Percentiles rank a stretch among this genome's conserved stretches.
Evolutionary conservation across 2,888 invertebrate species (phyloP).

Genomic region (Dynastes hyllus): DNA sequence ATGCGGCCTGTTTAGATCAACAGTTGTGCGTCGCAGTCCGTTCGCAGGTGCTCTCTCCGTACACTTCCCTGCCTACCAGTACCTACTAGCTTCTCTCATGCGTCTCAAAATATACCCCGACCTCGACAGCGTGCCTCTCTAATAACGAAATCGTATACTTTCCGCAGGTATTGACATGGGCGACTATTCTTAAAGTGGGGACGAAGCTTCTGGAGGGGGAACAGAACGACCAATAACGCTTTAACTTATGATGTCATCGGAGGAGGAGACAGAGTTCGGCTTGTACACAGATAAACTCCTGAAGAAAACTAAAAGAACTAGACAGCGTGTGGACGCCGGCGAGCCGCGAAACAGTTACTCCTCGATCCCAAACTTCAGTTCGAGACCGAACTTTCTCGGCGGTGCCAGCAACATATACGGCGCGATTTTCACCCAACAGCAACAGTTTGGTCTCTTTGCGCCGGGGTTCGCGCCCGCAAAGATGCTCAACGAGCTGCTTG

Average conservation of each 20-base stretch:
- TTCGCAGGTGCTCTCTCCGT: slow-evolving; percentile 59
- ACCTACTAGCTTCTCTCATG: neutral
- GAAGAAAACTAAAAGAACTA: slow-evolving; percentile 94
- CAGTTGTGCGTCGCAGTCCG: slow-evolving; percentile 58
- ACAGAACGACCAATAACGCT: slow-evolving; percentile 86
- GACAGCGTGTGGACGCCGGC: slow-evolving; percentile 97
- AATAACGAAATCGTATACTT: slow-evolving; percentile 48
- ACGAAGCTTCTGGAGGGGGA: slow-evolving; percentile 76
- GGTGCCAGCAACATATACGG: slow-evolving; percentile 86
- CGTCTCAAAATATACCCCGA: slow-evolving; percentile 33
- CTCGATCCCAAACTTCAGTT: slow-evolving; percentile 84
- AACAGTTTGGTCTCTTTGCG: slow-evolving; percentile 88
- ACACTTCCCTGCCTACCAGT: slow-evolving; percentile 32
- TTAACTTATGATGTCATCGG: slow-evolving; percentile 96
- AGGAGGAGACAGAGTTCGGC: slow-evolving; percentile 95
- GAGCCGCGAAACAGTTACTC: slow-evolving; percentile 96
- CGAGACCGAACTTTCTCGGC: slow-evolving; percentile 85
- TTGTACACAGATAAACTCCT: slow-evolving; percentile 94
- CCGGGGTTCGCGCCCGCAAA: slow-evolving; percentile 91
- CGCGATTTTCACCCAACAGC: slow-evolving; percentile 87
- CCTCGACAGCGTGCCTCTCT: slow-evolving; percentile 40
- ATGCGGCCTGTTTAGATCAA: slow-evolving; percentile 57
- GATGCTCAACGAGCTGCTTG: slow-evolving; percentile 93
- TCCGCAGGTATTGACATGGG: slow-evolving; percentile 69
- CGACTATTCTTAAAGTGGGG: slow-evolving; percentile 74